phyloP scores from a whole-genome alignment of 37 sponge, comb jelly and placozoan species.

The Ephydatia muelleri region DNA sequence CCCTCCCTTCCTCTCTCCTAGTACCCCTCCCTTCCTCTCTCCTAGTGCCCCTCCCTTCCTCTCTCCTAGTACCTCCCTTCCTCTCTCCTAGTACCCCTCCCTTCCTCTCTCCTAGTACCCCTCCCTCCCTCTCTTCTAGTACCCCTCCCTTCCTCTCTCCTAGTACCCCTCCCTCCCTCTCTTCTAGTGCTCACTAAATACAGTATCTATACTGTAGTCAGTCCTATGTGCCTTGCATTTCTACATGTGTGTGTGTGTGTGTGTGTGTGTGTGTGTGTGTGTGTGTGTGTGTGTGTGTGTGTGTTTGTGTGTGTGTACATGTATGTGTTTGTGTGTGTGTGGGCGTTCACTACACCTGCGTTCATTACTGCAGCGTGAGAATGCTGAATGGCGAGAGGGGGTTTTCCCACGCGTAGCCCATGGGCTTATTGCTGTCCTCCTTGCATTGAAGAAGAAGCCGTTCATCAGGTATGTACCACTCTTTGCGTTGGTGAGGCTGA shows the following conservation, averaged over 20 bases:
- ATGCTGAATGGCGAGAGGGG: conserved; percentile 60
- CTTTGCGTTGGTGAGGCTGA: not conserved
- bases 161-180: not conserved
- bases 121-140: not conserved
- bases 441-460: conserved; percentile 90
- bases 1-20: not conserved
- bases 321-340: too few species aligned
- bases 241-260: not conserved
- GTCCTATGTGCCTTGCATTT: not conserved
- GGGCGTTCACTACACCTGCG: not conserved
- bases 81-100: too few species aligned
- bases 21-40: not conserved
- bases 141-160: not conserved
- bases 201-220: not conserved
- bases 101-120: too few species aligned
- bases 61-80: not conserved
- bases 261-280: conserved; percentile 7
- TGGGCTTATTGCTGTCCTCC: conserved; percentile 80
- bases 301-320: too few species aligned
- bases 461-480: conserved; percentile 69
- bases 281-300: not conserved
- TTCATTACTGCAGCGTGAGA: conserved; percentile 43
- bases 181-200: not conserved
- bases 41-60: too few species aligned
- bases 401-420: conserved; percentile 44